These are phyloP conservation scores for Ambastaia sidthimunki DNA, from an alignment of 2,797 vertebrate species.

Conservation along the genomic window DNA sequence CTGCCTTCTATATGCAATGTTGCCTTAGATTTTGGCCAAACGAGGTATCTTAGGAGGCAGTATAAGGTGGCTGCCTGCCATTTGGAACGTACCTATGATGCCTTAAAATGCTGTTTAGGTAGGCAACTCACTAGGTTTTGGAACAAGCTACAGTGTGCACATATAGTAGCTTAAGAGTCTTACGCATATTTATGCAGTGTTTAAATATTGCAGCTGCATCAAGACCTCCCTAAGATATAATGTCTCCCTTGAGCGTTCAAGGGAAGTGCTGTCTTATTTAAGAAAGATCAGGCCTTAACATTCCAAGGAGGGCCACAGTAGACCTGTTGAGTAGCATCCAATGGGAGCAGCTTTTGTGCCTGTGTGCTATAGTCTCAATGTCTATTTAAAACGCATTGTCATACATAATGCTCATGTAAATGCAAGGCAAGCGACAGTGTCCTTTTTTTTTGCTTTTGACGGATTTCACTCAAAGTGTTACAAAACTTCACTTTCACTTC, in stretches of 20 bases:
- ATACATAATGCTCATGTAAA: constrained; percentile 28
- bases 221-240: constrained; percentile 1
- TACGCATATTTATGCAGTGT: neutral
- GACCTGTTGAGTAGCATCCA: constrained; percentile 50
- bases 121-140: constrained; percentile 23
- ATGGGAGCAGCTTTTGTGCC: constrained; percentile 41
- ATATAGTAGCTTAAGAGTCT: neutral
- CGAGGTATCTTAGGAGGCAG: constrained; percentile 1
- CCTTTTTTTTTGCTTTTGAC: constrained; percentile 47
- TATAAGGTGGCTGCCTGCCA: neutral
- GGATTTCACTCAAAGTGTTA: constrained; percentile 57
- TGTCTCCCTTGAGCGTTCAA: neutral
- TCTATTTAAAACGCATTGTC: constrained; percentile 13
- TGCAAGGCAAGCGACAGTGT: constrained; percentile 60
- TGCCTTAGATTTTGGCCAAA: constrained; percentile 23
- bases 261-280: constrained; percentile 46
- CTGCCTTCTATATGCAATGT: neutral
- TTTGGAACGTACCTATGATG: neutral
- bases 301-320: constrained; percentile 52
- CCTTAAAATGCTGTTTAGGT: constrained; percentile 25
- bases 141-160: neutral
- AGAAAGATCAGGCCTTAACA: constrained; percentile 58
- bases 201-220: neutral
- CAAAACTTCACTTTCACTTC: constrained; percentile 55
- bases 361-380: constrained; percentile 8